Evolutionary conservation across 30 jellyfish, hydroid and myxozoan species (phyloP).

Genomic region (Sanderia malayensis): DNA sequence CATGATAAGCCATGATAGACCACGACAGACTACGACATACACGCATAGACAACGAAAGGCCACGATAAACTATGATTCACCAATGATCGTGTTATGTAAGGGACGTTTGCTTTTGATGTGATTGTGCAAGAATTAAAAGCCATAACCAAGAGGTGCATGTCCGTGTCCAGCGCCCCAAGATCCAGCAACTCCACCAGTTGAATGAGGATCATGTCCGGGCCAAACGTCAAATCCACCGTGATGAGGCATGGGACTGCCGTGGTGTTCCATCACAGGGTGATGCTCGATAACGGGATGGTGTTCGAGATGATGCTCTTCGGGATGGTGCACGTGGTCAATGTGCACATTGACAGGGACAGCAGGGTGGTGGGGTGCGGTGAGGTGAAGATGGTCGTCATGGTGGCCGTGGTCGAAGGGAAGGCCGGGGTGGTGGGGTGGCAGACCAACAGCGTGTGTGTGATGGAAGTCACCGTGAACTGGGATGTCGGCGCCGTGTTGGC

Average conservation of each 20-base stretch:
- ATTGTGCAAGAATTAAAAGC: constrained; percentile 26
- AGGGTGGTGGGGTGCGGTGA: constrained; percentile 32
- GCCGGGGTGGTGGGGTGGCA: constrained; percentile 24
- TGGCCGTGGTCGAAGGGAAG: constrained; percentile 29
- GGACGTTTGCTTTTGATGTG: no score
- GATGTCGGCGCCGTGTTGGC: constrained; percentile 46
- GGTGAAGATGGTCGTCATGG: constrained; percentile 25
- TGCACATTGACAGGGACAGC: constrained; percentile 65
- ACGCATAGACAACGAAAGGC: no score
- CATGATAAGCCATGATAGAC: no score
- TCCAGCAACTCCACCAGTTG: constrained; percentile 4
- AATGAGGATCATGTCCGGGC: constrained; percentile 4
- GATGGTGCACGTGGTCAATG: constrained; percentile 62
- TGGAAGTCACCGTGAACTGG: constrained; percentile 57
- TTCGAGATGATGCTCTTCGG: constrained; percentile 36
- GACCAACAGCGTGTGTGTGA: constrained; percentile 47
- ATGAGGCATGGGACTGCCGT: background rate
- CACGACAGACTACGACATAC: no score
- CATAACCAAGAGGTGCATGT: constrained; percentile 58
- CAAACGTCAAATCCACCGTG: constrained; percentile 4
- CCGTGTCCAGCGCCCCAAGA: constrained; percentile 60
- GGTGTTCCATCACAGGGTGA: constrained; percentile 12
- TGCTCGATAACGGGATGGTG: constrained; percentile 19
- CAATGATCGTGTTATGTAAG: no score
- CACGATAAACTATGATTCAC: no score